Evolutionary conservation across 2,888 invertebrate species (phyloP).

Genomic region (Nasonia oneida): DNA sequence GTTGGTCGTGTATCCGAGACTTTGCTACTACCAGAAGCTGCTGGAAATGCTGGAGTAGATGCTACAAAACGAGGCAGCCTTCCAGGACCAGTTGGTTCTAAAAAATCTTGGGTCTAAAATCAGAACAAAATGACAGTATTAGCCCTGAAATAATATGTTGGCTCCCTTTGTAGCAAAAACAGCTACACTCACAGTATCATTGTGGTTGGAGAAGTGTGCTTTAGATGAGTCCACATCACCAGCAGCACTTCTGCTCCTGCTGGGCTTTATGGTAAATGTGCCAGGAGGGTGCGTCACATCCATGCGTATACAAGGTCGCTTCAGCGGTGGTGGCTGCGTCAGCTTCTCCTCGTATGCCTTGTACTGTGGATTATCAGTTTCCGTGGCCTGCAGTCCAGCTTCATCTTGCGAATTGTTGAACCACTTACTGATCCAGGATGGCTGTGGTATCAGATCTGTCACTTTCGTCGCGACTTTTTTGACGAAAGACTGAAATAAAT

Average conservation of each 20-base stretch:
- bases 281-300: constrained; percentile 77
- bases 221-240: constrained; percentile 66
- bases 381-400: constrained; percentile 63
- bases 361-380: constrained; percentile 65
- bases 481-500: constrained; percentile 83
- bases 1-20: constrained; percentile 68
- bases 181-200: constrained; percentile 68
- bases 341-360: constrained; percentile 69
- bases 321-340: constrained; percentile 72
- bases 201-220: constrained; percentile 66
- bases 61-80: constrained; percentile 72
- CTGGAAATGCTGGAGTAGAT: constrained; percentile 75
- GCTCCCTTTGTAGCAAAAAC: not conserved
- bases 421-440: constrained; percentile 79
- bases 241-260: constrained; percentile 65
- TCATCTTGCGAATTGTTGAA: constrained; percentile 75
- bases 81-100: constrained; percentile 72
- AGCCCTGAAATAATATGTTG: not conserved
- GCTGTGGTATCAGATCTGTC: constrained; percentile 83
- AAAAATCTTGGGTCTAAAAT: constrained; percentile 72
- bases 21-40: constrained; percentile 66
- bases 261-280: constrained; percentile 73
- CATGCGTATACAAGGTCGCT: constrained; percentile 77
- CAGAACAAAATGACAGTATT: not conserved
- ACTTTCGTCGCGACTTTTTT: constrained; percentile 85